phyloP scores from a whole-genome alignment of 2,113 vertebrate genomes.

The Amphiprion ocellaris region DNA sequence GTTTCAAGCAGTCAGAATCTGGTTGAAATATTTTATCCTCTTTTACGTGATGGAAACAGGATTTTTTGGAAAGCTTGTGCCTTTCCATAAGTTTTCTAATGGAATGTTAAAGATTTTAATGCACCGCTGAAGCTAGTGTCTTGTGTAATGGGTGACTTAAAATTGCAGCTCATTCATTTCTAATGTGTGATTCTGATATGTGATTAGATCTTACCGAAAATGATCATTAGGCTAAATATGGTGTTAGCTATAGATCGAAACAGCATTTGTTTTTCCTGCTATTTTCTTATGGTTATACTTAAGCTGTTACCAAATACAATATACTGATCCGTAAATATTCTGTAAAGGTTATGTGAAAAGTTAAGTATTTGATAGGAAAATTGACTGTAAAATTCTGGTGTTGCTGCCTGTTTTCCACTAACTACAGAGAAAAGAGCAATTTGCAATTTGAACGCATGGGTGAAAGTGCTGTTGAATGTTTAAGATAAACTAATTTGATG shows the following conservation, averaged over 20 bases:
- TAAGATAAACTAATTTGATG: slow-evolving; percentile 72
- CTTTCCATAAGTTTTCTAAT: slow-evolving; percentile 59
- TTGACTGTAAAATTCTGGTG: slow-evolving; percentile 41
- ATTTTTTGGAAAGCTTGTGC: slow-evolving; percentile 60
- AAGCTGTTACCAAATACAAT: slow-evolving; percentile 77
- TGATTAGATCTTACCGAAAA: slow-evolving; percentile 46
- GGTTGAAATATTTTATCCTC: slow-evolving; percentile 55
- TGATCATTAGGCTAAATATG: slow-evolving; percentile 44
- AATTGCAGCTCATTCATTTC: slow-evolving; percentile 45
- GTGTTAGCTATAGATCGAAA: slow-evolving; percentile 47
- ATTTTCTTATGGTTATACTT: slow-evolving; percentile 49
- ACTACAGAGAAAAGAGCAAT: slow-evolving; percentile 37
- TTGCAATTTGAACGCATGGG: slow-evolving; percentile 71
- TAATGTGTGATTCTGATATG: slow-evolving; percentile 49
- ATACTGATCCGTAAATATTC: slow-evolving; percentile 47
- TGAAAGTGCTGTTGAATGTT: slow-evolving; percentile 72
- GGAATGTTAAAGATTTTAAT: slow-evolving; percentile 59
- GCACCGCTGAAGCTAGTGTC: slow-evolving; percentile 46
- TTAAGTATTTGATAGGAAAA: slow-evolving; percentile 45
- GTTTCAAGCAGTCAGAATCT: slow-evolving; percentile 59
- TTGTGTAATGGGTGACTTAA: slow-evolving; percentile 36
- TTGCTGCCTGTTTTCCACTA: slow-evolving; percentile 51
- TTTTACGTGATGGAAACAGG: slow-evolving; percentile 51
- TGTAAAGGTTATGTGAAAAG: slow-evolving; percentile 39
- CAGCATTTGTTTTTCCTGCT: slow-evolving; percentile 36